Base-by-base conservation (phyloP, 92 coral and sea anemone species). In the Desmophyllum pertusum region DNA sequence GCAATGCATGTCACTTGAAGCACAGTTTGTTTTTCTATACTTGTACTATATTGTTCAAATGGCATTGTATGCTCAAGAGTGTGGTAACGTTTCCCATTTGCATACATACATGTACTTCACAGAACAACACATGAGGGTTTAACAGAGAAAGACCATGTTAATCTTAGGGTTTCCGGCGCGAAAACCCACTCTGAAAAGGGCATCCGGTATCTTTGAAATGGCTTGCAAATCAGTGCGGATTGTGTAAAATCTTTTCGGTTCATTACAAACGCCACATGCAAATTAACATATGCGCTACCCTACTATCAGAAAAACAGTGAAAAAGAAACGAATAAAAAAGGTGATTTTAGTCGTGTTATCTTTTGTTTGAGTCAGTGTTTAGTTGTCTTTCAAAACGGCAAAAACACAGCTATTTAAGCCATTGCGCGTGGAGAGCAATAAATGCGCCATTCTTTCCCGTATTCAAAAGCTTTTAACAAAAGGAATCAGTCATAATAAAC, bases 381-480 rank as follows among this genome's bases (percentile, higher is more conserved):
- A 18, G 23, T 37, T 40, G 59, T 37, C 38, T 35, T 46, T 48
- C 45, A 50, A 39, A 81, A 10, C 48, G 17, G 21, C 42, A 6
- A 51, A 39, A 51, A 38, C 30, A 82, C 37, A 8, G 61, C 5
- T 33, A 68, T 81, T 69, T 50, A 69, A 43, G 33, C 5, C 36
- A 23, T 30, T 1, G 15, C 36, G 42, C 38, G 36, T 75, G 64
- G 66, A 14, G 23, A 23, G 8, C 30, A 39, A 29, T 52, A 70
- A 41, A 43, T 72, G 41, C 39, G 38, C 59, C 15, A n/a, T 82
- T 55, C 86, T 40, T 19, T 53, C 27, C 50, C 79, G 3, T 72
- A 39, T 71, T 41, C 30, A 52, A 69, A 81, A 40, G 85, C 31
- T 43, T 45, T 52, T 38, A 36, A 71, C 73, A 80, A 50, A 27